These are phyloP conservation scores for Achlya flavicornis DNA, from an alignment of 2,888 invertebrate genomes.

Conservation along the genomic window DNA sequence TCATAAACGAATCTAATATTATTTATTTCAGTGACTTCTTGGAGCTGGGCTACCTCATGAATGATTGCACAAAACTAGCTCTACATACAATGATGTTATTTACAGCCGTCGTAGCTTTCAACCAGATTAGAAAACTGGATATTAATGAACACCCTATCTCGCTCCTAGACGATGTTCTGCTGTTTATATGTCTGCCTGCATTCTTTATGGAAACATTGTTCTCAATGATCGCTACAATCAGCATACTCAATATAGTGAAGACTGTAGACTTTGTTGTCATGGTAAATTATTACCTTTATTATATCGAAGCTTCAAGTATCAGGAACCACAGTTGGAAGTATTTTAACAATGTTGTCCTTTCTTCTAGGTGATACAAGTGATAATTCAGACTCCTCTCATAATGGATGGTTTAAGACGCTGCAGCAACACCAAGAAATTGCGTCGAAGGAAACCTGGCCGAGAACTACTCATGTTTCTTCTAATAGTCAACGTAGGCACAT, in stretches of 20 bases:
- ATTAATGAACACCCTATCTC: slow-evolving; percentile 86
- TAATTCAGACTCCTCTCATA: slow-evolving; percentile 89
- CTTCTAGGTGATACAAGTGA: slow-evolving; percentile 86
- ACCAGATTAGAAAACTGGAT: slow-evolving; percentile 86
- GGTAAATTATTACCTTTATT: slow-evolving; percentile 61
- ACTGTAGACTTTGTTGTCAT: slow-evolving; percentile 81
- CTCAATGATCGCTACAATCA: slow-evolving; percentile 86
- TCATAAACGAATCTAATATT: not conserved
- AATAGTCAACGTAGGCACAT: slow-evolving; percentile 90
- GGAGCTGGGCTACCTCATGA: slow-evolving; percentile 77
- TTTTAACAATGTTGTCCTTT: not conserved
- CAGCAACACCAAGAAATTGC: slow-evolving; percentile 85
- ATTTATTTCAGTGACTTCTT: slow-evolving; percentile 68
- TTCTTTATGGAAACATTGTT: slow-evolving; percentile 89
- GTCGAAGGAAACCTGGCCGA: slow-evolving; percentile 88
- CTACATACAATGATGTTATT: slow-evolving; percentile 84
- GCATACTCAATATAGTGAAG: slow-evolving; percentile 75
- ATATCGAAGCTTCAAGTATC: not conserved
- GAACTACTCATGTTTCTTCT: slow-evolving; percentile 90
- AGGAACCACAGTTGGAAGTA: not conserved
- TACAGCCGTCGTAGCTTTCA: slow-evolving; percentile 84
- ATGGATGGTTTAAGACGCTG: slow-evolving; percentile 90
- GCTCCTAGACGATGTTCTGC: slow-evolving; percentile 87
- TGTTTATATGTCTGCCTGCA: slow-evolving; percentile 89
- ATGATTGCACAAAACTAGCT: slow-evolving; percentile 78